phyloP scores from a whole-genome alignment of 2,797 vertebrate species.

The Prionace glauca region DNA sequence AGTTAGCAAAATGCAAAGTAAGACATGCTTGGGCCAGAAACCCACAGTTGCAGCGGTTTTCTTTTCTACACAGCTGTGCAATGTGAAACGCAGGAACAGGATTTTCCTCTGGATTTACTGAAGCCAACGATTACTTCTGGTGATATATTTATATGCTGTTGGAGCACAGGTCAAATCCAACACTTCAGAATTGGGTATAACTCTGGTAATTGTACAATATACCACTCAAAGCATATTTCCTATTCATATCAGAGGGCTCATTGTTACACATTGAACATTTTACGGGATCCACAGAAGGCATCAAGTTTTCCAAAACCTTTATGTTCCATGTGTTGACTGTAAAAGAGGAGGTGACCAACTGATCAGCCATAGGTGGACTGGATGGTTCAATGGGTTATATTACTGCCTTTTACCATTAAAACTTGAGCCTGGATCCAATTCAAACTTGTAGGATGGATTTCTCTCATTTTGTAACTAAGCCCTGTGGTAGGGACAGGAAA shows the following conservation, averaged over 20 bases:
- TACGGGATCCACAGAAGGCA: background rate
- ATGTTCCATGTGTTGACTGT: background rate
- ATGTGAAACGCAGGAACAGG: background rate
- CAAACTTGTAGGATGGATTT: background rate
- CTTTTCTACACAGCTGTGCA: background rate
- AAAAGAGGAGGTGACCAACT: background rate
- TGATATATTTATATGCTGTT: background rate
- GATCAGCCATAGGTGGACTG: background rate
- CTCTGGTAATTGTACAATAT: constrained; percentile 2
- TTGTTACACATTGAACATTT: background rate
- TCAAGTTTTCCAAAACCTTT: background rate
- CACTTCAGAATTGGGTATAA: background rate
- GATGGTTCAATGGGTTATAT: background rate
- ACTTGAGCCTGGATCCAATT: background rate
- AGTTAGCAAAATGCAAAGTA: background rate
- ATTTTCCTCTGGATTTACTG: background rate
- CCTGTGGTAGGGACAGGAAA: too few species aligned
- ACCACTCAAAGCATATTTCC: background rate
- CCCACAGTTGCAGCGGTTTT: background rate
- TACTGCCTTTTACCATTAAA: background rate
- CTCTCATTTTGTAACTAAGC: too few species aligned
- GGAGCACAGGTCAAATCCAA: background rate
- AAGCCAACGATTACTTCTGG: background rate
- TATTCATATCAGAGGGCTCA: background rate
- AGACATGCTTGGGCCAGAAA: constrained; percentile 14